Base-by-base conservation (phyloP, 2,888 invertebrate species). In the Macrophya alboannulata region DNA sequence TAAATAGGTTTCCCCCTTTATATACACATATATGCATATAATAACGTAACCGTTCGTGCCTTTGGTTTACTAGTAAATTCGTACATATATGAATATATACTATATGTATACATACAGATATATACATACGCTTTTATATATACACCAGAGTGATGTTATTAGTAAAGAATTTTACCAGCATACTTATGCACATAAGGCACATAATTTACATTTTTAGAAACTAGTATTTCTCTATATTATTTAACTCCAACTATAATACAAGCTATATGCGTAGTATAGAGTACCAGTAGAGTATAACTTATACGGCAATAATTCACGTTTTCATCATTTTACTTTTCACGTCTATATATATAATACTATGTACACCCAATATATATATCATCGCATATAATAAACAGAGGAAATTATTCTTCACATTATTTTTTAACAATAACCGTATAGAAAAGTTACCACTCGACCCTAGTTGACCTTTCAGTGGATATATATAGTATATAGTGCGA, bases 91-190 rank as follows among this genome's bases (percentile, higher is more conserved):
- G 21, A 3, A 8, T 21, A 21, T 6, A 17, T 62, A 62, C 17
- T 21, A 45, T 10, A 8, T 21, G n/a, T 6, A 17, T 62, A 62
- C 17, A n/a, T 62, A 62, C 21, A 25, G 4, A 21, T 9, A 21
- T 21, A 62, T 3, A 62, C 10, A n/a, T 43, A 48, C 9, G 25
- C n/a, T 31, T 45, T 45, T 68, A 68, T 68, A 15, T 37, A 37
- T 8, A 74, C 45, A 48, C 74, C 10, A 45, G 43, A 25, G 74
- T 74, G 74, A 74, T 74, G 74, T 45, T 74, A 45, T 43, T 25
- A 74, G 45, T 74, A 45, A 74, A 74, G 74, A 74, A 74, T 74
- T 74, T 45, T 74, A 43, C 21, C n/a, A 25, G 21, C n/a, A 74
- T 68, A 37, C 25, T n/a, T n/a, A 62, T 62, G 21, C 37, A 21